Conservation (phyloP, 2,888 invertebrate genomes). For the Pollenia labialis region DNA sequence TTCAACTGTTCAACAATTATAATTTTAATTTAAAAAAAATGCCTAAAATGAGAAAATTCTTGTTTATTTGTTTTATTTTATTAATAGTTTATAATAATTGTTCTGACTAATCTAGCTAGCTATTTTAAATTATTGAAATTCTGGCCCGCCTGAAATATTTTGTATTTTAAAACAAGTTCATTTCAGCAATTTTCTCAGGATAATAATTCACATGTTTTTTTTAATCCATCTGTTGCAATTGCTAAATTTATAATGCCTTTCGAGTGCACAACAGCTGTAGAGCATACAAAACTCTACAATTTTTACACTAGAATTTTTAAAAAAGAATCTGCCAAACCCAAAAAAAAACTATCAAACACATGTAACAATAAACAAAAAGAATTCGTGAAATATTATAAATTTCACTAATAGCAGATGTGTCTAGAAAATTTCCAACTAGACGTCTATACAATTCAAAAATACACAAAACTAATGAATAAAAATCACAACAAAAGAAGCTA, state of each 20-base stretch:
- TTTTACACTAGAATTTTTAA: conserved; percentile 21
- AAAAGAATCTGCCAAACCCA: conserved; percentile 1
- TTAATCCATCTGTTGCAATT: conserved; percentile 55
- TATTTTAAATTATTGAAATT: no score
- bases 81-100: no score
- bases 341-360: conserved; percentile 2
- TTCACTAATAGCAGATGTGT: conserved; percentile 53
- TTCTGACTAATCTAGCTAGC: no score
- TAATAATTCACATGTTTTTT: conserved; percentile 19
- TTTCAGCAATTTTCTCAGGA: conserved; percentile 38
- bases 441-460: neutral
- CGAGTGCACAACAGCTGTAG: conserved; percentile 39
- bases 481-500: conserved; percentile 48
- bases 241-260: conserved; percentile 22
- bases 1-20: no score
- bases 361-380: neutral
- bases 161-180: neutral
- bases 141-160: neutral
- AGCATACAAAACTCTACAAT: neutral
- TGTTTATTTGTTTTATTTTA: no score
- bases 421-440: conserved; percentile 39
- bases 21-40: no score
- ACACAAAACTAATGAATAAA: conserved; percentile 1
- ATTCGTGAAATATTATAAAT: conserved; percentile 43
- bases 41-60: no score